These are phyloP conservation scores for Dendroctonus ponderosae DNA, from an alignment of 1,140 invertebrate genomes.

Conservation along the genomic window DNA sequence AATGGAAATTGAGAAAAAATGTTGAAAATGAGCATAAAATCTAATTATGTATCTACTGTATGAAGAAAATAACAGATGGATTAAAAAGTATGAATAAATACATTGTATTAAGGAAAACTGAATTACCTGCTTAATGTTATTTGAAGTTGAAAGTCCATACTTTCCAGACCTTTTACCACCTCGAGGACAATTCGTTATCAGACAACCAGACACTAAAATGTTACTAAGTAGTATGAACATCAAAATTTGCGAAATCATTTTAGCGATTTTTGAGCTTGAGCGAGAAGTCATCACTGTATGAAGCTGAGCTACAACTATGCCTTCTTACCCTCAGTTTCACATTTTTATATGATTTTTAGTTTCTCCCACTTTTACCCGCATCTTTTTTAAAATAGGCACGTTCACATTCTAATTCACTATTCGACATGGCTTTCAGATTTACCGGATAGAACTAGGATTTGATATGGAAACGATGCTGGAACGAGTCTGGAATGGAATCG, in stretches of 20 bases:
- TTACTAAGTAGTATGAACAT: constrained; percentile 20
- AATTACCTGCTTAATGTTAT: constrained; percentile 38
- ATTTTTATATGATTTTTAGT: not conserved
- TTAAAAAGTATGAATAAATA: constrained; percentile 1
- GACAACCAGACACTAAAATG: constrained; percentile 49
- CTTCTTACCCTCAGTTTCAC: not conserved
- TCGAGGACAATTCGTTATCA: constrained; percentile 58
- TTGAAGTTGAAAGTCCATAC: constrained; percentile 45
- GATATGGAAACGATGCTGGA: constrained; percentile 28
- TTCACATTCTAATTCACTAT: not conserved
- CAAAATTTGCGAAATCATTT: not conserved
- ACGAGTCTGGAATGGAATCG: not conserved
- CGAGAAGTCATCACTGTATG: not conserved
- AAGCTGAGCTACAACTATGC: not conserved
- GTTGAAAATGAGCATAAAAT: too few species aligned
- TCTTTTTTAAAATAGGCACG: not conserved
- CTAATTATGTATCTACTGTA: not conserved
- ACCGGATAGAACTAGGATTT: constrained; percentile 16
- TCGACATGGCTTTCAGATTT: constrained; percentile 27
- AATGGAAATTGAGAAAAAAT: too few species aligned
- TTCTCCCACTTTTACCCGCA: constrained; percentile 3
- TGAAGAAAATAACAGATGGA: constrained; percentile 1
- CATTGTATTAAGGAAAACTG: not conserved
- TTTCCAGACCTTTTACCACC: constrained; percentile 55
- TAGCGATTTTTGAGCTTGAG: not conserved